These are phyloP conservation scores for Sciaenops ocellatus DNA, from an alignment of 2,797 vertebrate genomes.

Conservation along the genomic window DNA sequence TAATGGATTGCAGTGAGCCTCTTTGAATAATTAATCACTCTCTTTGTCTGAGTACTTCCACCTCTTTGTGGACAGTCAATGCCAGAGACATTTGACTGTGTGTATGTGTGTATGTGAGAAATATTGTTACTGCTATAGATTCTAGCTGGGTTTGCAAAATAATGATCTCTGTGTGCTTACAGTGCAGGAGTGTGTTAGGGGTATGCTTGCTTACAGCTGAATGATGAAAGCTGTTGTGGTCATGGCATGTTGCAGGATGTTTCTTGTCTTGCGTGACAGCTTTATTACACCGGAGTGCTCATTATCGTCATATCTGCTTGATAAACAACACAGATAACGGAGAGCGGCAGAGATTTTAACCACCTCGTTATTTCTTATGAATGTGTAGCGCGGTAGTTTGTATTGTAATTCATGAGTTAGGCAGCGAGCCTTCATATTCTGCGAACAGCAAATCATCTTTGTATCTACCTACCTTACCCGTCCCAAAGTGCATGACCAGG, in stretches of 20 bases:
- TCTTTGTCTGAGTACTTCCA: constrained; percentile 83
- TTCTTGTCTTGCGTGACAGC: constrained; percentile 39
- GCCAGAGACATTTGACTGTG: constrained; percentile 64
- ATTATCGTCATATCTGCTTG: constrained; percentile 37
- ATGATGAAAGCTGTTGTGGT: constrained; percentile 51
- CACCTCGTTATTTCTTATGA: background rate
- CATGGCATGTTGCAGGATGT: constrained; percentile 14
- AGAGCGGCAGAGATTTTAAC: background rate
- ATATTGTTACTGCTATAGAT: constrained; percentile 54
- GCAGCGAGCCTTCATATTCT: background rate
- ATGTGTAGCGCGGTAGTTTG: background rate
- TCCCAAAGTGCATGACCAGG: constrained; percentile 39
- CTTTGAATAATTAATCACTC: constrained; percentile 86
- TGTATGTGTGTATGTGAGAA: constrained; percentile 33
- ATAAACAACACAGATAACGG: constrained; percentile 26
- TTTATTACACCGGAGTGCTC: constrained; percentile 25
- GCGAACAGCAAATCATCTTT: background rate
- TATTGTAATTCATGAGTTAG: constrained; percentile 29
- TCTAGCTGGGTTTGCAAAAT: constrained; percentile 61
- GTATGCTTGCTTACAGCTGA: constrained; percentile 34
- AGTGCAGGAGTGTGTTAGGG: constrained; percentile 34
- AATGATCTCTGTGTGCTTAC: constrained; percentile 55
- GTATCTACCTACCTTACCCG: constrained; percentile 2
- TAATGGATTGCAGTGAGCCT: constrained; percentile 85
- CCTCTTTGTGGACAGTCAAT: constrained; percentile 73